Evolutionary conservation across 1,140 invertebrate species (phyloP), one percentile per base, ranked within the genome.

Genomic region (Heliconius nattereri): DNA sequence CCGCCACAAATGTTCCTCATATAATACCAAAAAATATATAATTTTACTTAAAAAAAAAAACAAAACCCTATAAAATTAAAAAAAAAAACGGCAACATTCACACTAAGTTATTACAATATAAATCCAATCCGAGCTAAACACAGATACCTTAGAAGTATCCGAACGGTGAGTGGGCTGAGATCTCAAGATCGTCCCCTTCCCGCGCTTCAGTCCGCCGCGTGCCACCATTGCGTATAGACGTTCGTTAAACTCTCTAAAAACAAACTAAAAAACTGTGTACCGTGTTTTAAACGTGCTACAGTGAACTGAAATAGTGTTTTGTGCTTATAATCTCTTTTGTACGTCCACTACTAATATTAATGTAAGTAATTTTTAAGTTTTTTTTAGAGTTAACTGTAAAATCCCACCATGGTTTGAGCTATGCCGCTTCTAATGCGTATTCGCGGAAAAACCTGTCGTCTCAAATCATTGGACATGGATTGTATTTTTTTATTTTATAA

Each of bases 381-480:
- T 89, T 87, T 89, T 86, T 87, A 89, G 86, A 89, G 86, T 87
- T 92, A 93, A 93, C 91, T 90, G 90, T 93, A 91, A 88, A 90
- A 91, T 92, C 90, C 84, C 84, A 88, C 88, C 85, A 90, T 90
- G 85, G 89, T 89, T 89, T 88, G 83, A 86, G 84, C 86, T 85
- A 87, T 84, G 88, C 84, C 87, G 85, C 85, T 89, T 89, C 86
- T 87, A 84, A 87, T 87, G 84, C 81, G 85, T 85, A 87, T 91
- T 93, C 87, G 90, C 91, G 87, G 87, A 91, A 91, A 91, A 89
- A 90, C 87, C 85, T 86, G 85, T 87, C 84, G 87, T 89, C 85
- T 85, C 88, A 84, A 86, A 88, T 90, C 79, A 88, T 87, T 86
- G 85, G 83, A 80, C 83, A 85, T 81, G 71, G 78, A 84, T 75